Evolutionary conservation across 2,797 vertebrate genomes (phyloP).

Genomic region (Molothrus ater): DNA sequence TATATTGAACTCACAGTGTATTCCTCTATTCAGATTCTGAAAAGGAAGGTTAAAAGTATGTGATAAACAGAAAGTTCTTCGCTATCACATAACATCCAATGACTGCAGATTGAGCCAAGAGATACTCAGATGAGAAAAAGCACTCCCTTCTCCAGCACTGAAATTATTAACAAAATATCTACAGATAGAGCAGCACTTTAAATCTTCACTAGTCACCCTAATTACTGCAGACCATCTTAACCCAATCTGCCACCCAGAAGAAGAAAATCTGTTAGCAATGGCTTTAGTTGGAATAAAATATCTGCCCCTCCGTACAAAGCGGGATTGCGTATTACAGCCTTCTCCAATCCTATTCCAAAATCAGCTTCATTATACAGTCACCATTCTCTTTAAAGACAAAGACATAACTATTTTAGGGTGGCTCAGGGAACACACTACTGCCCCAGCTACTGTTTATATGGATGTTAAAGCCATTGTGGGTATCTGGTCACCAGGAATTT

Average conservation of each 20-base stretch:
- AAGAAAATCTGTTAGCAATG: neutral
- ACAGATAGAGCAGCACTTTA: neutral
- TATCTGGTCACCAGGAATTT: neutral
- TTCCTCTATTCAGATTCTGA: neutral
- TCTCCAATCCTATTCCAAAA: neutral
- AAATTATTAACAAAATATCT: neutral
- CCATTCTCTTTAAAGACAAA: neutral
- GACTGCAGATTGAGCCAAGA: neutral
- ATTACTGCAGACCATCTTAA: neutral
- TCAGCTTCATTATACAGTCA: neutral
- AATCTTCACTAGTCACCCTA: neutral
- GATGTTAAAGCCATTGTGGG: neutral
- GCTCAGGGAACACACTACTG: neutral
- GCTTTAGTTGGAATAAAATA: neutral
- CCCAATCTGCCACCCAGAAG: neutral
- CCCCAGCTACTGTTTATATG: neutral
- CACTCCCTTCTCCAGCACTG: neutral
- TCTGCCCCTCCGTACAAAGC: neutral
- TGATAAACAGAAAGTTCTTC: neutral
- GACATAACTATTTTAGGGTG: neutral
- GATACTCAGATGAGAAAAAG: neutral
- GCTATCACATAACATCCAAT: neutral
- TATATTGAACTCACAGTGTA: neutral
- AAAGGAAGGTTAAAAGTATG: neutral
- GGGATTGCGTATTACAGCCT: neutral